Percentiles rank a stretch among this genome's conserved stretches.
These are phyloP conservation scores for Diadophis punctatus DNA, from an alignment of 2,113 vertebrate species.

Conservation along the genomic window DNA sequence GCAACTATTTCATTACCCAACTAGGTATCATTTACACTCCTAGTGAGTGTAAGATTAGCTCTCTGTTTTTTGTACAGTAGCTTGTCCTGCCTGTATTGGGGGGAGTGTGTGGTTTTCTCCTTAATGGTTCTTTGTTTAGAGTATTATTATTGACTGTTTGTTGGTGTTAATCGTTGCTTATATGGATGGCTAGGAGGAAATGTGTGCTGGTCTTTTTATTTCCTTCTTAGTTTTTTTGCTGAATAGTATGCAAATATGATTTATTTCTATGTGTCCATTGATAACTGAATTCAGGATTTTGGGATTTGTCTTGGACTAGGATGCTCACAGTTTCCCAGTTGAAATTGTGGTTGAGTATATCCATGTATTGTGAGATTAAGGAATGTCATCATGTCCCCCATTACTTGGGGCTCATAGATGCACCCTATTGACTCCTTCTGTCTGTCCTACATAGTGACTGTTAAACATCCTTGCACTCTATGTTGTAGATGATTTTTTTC, in stretches of 20 bases:
- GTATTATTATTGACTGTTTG: neutral
- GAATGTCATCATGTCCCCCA: neutral
- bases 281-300: neutral
- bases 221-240: neutral
- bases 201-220: neutral
- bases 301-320: neutral
- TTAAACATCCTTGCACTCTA: neutral
- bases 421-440: neutral
- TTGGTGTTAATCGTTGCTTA: neutral
- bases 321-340: neutral
- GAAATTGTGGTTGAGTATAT: neutral
- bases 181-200: neutral
- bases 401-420: neutral
- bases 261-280: neutral
- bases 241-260: neutral
- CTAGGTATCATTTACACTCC: neutral
- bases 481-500: neutral
- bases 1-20: neutral
- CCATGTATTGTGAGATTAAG: neutral
- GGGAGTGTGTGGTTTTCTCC: neutral
- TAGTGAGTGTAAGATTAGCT: neutral
- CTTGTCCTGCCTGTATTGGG: neutral
- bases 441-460: neutral
- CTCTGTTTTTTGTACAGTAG: neutral
- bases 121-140: neutral